Percentiles rank a stretch among this genome's conserved stretches.
Evolutionary conservation across 2,797 vertebrate species (phyloP).

Genomic region (Cynodonichthys magdalenae): DNA sequence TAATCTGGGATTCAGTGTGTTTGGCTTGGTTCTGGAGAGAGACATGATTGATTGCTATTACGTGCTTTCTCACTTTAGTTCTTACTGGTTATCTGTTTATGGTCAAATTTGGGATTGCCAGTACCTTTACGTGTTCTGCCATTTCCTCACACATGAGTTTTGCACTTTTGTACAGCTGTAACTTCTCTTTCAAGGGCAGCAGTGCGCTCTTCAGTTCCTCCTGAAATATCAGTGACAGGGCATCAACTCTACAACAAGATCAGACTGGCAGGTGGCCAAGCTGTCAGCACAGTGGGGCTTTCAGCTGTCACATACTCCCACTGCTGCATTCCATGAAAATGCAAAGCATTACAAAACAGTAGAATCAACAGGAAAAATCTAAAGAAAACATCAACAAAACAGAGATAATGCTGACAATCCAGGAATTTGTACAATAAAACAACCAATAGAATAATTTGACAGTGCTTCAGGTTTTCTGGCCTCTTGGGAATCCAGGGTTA

Average conservation of each 20-base stretch:
- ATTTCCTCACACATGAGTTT: slow-evolving; percentile 75
- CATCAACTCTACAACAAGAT: slow-evolving; percentile 51
- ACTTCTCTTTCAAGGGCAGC: slow-evolving; percentile 78
- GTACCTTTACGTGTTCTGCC: slow-evolving; percentile 81
- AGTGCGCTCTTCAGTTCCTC: slow-evolving; percentile 81
- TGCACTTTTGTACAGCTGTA: slow-evolving; percentile 74
- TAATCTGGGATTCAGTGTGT: slow-evolving; percentile 79
- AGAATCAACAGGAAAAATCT: slow-evolving; percentile 22
- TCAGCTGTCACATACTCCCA: slow-evolving; percentile 55
- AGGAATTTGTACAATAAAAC: slow-evolving; percentile 3
- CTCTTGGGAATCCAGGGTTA: slow-evolving; percentile 11
- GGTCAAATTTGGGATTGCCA: not conserved
- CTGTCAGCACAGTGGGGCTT: slow-evolving; percentile 43
- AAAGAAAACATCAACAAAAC: slow-evolving; percentile 4
- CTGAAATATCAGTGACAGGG: slow-evolving; percentile 67
- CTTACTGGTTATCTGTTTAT: slow-evolving; percentile 5
- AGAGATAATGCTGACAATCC: slow-evolving; percentile 6
- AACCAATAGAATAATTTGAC: slow-evolving; percentile 10
- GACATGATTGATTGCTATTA: slow-evolving; percentile 21
- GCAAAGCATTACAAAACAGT: slow-evolving; percentile 34
- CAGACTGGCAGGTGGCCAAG: slow-evolving; percentile 51
- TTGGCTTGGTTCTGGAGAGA: slow-evolving; percentile 75
- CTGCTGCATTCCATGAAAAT: slow-evolving; percentile 40
- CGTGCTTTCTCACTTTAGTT: not conserved
- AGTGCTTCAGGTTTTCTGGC: slow-evolving; percentile 6